Evolutionary conservation across 1,140 invertebrate species (phyloP), one percentile per base, ranked within the genome.

Genomic region (Monochamus saltuarius): DNA sequence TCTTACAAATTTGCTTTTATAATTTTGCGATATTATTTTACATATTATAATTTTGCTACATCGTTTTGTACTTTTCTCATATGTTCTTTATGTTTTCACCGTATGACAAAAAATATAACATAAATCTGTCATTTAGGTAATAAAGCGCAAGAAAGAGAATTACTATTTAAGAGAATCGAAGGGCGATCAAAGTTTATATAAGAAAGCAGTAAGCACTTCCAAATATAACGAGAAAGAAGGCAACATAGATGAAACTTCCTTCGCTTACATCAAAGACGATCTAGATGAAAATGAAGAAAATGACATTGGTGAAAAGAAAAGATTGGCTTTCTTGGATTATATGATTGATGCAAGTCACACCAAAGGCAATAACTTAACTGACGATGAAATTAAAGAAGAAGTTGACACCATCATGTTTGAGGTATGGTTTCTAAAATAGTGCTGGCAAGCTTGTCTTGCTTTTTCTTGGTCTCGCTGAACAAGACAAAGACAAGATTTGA

Each of bases 401-500:
- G 92, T 95, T 1, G 90, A 94, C 73, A 95, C 92, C 0, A 95
- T 95, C 68, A 94, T 95, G 90, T 95, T 96, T 75, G 92, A 95
- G 80, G 67, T 62, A 57, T 40, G 10, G 16, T 38, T 37, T 17
- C 17, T 6, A n/a, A n/a, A n/a, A n/a, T n/a, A n/a, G n/a, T n/a
- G n/a, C n/a, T n/a, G n/a, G n/a, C n/a, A n/a, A n/a, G n/a, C n/a
- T n/a, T n/a, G n/a, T n/a, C n/a, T n/a, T n/a, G n/a, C n/a, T n/a
- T n/a, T n/a, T n/a, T n/a, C n/a, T n/a, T n/a, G n/a, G n/a, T n/a
- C n/a, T n/a, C n/a, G n/a, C n/a, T n/a, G n/a, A n/a, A n/a, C n/a
- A n/a, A n/a, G n/a, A n/a, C n/a, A n/a, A n/a, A n/a, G n/a, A n/a
- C n/a, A n/a, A n/a, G n/a, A n/a, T n/a, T n/a, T n/a, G n/a, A n/a